Base-by-base conservation (phyloP, 2,113 vertebrate species). In the Glaucomys volans region DNA sequence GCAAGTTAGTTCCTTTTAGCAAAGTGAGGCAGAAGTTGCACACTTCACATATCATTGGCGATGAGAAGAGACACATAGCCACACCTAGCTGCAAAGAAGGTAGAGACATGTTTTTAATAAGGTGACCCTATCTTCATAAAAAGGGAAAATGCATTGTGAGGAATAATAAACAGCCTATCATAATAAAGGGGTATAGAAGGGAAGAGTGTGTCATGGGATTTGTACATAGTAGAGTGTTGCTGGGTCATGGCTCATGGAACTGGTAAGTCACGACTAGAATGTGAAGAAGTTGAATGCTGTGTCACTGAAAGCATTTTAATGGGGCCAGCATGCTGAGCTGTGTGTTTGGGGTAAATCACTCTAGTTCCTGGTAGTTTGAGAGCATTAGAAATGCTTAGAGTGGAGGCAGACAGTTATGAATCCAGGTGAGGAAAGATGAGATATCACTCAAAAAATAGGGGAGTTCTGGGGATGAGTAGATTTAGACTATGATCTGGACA, bases 141-240 rank as follows among this genome's bases (percentile, higher is more conserved):
- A 80, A 59, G 57, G 52, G 4, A 76, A 90, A 57, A 7, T 28
- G 64, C 64, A 8, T 52, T 44, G 7, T 35, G 20, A 44, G 52
- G 35, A 72, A 37, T 2, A 52, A 64, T 10, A 12, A 9, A 28
- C 17, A 57, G 64, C n/a, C 42, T 67, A 32, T 28, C 20, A 20
- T 8, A 67, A 28, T 13, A 91, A 32, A 81, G 74, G 40, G 28
- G 17, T 17, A 2, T 76, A 2, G 47, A 77, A 50, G 2, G n/a
- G 87, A 76, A 86, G 32, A 10, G 13, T 5, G 13, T 35, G 22
- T 50, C 10, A 35, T 18, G 28, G 57, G 35, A 66, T 17, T 47
- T 71, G 52, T 52, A 4, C 0, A 0, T 22, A 22, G 28, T 42
- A 5, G 52, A 11, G 2, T n/a, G 0, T 16, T 13, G 11, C 42